Conservation (phyloP, 1,140 invertebrate species). For the Halotydeus destructor region DNA sequence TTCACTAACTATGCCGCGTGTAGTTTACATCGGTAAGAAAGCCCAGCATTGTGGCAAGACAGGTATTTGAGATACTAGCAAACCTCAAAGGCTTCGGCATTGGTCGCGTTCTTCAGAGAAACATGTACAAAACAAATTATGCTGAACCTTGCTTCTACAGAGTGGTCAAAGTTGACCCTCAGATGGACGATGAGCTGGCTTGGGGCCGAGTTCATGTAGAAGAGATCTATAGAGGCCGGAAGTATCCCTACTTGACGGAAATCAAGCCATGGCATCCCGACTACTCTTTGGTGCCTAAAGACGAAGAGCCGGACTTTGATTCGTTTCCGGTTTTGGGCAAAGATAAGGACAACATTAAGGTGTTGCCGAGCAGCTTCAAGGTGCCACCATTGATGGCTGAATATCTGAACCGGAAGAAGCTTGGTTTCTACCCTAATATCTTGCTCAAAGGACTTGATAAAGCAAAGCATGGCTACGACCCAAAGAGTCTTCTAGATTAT, state of each 20-base stretch:
- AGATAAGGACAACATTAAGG: neutral
- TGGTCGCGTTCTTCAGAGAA: slow-evolving; percentile 11
- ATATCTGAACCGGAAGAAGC: slow-evolving; percentile 7
- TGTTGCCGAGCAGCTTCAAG: slow-evolving; percentile 7
- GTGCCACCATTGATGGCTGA: slow-evolving; percentile 12
- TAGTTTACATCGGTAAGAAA: slow-evolving; percentile 10
- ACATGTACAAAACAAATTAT: slow-evolving; percentile 1
- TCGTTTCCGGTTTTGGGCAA: slow-evolving; percentile 4
- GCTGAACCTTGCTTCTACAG: slow-evolving; percentile 12
- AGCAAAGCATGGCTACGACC: neutral
- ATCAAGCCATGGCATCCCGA: slow-evolving; percentile 8
- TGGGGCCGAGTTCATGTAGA: slow-evolving; percentile 10
- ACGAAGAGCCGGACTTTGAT: slow-evolving; percentile 11
- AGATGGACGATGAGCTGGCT: slow-evolving; percentile 15
- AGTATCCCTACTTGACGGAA: slow-evolving; percentile 6
- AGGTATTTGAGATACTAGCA: slow-evolving; percentile 11
- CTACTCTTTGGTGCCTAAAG: slow-evolving; percentile 14
- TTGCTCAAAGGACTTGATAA: neutral
- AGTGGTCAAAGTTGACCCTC: slow-evolving; percentile 13
- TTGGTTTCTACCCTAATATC: neutral
- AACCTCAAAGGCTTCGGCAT: slow-evolving; percentile 16
- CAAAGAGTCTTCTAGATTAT: slow-evolving; percentile 1
- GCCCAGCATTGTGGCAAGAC: slow-evolving; percentile 4
- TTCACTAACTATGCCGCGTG: slow-evolving; percentile 5
- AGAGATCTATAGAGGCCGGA: slow-evolving; percentile 6